These are phyloP conservation scores for Donacobius atricapilla DNA, from an alignment of 2,113 vertebrate genomes.

Conservation along the genomic window DNA sequence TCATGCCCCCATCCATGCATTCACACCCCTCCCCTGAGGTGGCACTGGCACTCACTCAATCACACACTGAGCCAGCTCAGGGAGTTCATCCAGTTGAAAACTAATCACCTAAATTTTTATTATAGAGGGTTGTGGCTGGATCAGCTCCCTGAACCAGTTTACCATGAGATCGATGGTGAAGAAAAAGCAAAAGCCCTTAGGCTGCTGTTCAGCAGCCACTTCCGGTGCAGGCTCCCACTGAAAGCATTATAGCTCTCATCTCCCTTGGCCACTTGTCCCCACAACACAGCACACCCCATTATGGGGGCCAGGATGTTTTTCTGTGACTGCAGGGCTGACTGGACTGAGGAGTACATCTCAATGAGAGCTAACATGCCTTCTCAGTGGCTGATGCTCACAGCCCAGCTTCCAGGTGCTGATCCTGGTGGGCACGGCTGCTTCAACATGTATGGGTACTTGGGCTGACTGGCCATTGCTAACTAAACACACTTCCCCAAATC, in stretches of 20 bases:
- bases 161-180: background rate
- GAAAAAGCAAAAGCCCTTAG: background rate
- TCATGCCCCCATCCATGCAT: background rate
- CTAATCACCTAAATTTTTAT: background rate
- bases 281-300: background rate
- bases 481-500: background rate
- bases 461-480: background rate
- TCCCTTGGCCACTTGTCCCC: background rate
- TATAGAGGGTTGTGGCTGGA: background rate
- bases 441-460: accelerated
- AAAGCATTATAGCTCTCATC: background rate
- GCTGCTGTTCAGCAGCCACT: background rate
- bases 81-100: conserved; percentile 28
- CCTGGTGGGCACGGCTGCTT: background rate
- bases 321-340: background rate
- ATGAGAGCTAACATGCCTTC: background rate
- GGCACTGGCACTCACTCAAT: background rate
- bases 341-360: background rate
- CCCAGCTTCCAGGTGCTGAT: background rate
- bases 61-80: background rate
- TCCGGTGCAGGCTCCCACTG: background rate
- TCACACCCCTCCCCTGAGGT: background rate
- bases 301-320: background rate
- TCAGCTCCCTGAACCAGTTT: conserved; percentile 45
- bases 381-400: background rate